Conservation (phyloP, 2,113 vertebrate species). For the Albula goreensis region DNA sequence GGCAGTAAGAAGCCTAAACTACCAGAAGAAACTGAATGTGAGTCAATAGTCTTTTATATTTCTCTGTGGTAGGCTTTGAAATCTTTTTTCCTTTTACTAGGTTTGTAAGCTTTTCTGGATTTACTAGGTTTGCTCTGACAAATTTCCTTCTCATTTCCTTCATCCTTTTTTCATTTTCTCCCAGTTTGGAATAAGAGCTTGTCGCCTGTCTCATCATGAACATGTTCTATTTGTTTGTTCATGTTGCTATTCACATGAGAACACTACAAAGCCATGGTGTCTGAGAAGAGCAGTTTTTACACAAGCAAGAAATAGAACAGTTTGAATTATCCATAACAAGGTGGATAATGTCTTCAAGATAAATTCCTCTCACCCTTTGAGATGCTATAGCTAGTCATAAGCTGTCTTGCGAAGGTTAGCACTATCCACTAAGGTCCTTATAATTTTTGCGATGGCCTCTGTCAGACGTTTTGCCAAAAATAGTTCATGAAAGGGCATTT, state of each 20-base stretch:
- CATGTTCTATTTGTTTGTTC: too few relatives aligned
- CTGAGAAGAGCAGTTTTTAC: not conserved
- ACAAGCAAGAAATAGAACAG: not conserved
- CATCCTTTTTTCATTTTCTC: too few relatives aligned
- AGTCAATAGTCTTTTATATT: slow-evolving; percentile 48
- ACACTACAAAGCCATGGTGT: not conserved
- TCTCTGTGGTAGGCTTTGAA: not conserved
- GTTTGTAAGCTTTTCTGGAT: not conserved
- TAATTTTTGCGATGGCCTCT: too few relatives aligned
- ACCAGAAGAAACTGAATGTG: slow-evolving; percentile 85
- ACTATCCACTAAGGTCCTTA: not conserved
- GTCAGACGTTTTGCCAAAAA: too few relatives aligned
- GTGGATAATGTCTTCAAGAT: not conserved
- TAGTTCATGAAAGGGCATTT: not conserved
- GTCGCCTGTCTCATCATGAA: too few relatives aligned
- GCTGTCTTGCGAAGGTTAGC: not conserved
- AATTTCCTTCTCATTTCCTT: not conserved
- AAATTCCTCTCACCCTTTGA: too few relatives aligned
- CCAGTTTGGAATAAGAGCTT: too few relatives aligned
- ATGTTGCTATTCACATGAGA: too few relatives aligned
- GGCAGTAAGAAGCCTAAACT: slow-evolving; percentile 85
- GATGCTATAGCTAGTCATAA: not conserved
- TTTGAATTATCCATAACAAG: not conserved
- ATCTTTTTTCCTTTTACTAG: not conserved
- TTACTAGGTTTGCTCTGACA: not conserved